These are phyloP conservation scores for Andricus grossulariae DNA, from an alignment of 1,140 invertebrate genomes.

Conservation along the genomic window DNA sequence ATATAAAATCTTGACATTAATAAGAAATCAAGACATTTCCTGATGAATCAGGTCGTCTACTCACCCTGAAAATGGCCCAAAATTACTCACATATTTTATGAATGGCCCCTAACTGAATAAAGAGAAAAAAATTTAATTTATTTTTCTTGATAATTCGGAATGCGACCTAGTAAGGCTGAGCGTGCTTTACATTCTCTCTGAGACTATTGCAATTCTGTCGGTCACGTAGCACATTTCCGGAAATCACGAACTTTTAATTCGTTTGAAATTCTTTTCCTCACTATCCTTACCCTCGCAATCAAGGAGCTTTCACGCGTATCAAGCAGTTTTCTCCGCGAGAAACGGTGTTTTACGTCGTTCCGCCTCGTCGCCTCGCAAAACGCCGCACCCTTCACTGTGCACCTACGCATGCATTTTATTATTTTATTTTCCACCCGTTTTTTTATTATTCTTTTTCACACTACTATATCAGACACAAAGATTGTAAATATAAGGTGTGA, in stretches of 20 bases:
- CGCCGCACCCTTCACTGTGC: slow-evolving; percentile 37
- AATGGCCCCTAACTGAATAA: no score
- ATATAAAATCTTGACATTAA: no score
- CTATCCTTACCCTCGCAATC: slow-evolving; percentile 34
- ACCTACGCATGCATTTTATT: slow-evolving; percentile 38
- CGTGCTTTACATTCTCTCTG: neutral
- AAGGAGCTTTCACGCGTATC: slow-evolving; percentile 37
- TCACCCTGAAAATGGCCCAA: no score
- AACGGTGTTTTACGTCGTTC: slow-evolving; percentile 31
- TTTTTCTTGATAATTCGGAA: no score
- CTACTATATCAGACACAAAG: neutral
- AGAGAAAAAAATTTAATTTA: no score
- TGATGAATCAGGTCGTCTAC: no score
- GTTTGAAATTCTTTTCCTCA: neutral
- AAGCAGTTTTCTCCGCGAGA: slow-evolving; percentile 33
- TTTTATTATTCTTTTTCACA: no score
- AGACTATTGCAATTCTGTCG: slow-evolving; percentile 23
- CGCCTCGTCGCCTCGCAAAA: slow-evolving; percentile 27
- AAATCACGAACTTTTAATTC: slow-evolving; percentile 36
- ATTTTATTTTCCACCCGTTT: neutral
- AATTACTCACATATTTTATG: no score
- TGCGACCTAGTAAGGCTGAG: neutral
- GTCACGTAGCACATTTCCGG: slow-evolving; percentile 32
- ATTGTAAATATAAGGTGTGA: neutral
- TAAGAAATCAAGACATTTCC: no score